Evolutionary conservation across 2,797 vertebrate genomes (phyloP), one percentile per base, ranked within the genome.

Genomic region (Pelobates cultripes): DNA sequence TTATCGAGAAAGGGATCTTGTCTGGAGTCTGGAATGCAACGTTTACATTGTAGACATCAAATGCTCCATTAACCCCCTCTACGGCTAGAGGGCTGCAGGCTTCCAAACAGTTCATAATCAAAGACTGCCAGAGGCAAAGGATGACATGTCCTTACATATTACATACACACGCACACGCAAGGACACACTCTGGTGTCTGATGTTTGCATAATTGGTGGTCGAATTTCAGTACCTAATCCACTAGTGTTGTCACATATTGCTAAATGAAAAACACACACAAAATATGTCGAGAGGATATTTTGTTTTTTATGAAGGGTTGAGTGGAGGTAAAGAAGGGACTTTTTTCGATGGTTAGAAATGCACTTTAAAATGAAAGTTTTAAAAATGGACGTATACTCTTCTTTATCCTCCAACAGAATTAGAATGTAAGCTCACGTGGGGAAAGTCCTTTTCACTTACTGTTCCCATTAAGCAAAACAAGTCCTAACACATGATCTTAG

Each of bases 1-100:
- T 73, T 82, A 82, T 77, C 80, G 73, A 61, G 40, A 74, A 68
- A 28, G 74, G 40, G 80, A 68, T 75, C 79, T 74, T 69, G 73
- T 82, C 80, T 82, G 60, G 74, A 64, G 17, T 41, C 43, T 63
- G 79, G 73, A 81, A 81, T 71, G 80, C 64, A 12, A 13, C n/a
- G 64, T 63, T 70, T 70, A 47, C 43, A 70, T 73, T 73, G 12
- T 13, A 73, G 12, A 79, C 63, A 43, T 13, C 55, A 45, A 41
- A 45, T 17, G 63, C 28, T 53, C 68, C 53, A 44, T 71, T 76
- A 81, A 81, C 64, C 55, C 55, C 64, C 64, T 44, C 45, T 41
- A 43, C n/a, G 53, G 57, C 73, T 53, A 57, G 69, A 77, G 80
- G 69, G 45, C 15, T 15, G 4, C 8, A 17, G 28, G 67, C 57